Conservation (phyloP, 1,140 invertebrate genomes). For the Bathynomus jamesi region DNA sequence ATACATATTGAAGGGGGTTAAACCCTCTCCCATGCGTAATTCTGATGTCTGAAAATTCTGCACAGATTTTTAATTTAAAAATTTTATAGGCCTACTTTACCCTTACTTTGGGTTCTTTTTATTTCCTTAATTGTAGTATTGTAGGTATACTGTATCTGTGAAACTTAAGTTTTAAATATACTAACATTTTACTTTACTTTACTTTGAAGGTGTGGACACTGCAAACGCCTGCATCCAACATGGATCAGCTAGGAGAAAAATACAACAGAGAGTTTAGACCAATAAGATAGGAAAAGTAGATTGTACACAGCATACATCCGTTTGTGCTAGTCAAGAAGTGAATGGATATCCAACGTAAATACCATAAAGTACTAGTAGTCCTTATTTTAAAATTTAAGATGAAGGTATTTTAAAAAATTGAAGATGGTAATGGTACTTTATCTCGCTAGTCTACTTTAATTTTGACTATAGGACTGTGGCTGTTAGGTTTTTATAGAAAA, state of each 20-base stretch:
- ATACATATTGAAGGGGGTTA: too few relatives aligned
- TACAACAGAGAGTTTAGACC: conserved; percentile 46
- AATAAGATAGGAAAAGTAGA: conserved; percentile 64
- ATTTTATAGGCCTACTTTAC: too few relatives aligned
- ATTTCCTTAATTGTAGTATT: too few relatives aligned
- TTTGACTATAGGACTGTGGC: not conserved
- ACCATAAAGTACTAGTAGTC: too few relatives aligned
- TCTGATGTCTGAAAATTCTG: too few relatives aligned
- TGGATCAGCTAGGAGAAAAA: conserved; percentile 39
- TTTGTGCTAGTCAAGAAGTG: conserved; percentile 63
- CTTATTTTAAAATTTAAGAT: too few relatives aligned
- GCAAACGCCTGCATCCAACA: conserved; percentile 39
- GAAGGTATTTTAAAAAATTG: not conserved
- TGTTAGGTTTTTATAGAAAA: not conserved
- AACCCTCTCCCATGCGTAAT: too few relatives aligned
- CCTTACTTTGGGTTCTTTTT: too few relatives aligned
- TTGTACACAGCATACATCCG: conserved; percentile 56
- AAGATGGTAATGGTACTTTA: not conserved
- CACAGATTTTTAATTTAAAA: too few relatives aligned
- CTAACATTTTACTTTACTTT: not conserved
- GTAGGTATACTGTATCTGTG: too few relatives aligned
- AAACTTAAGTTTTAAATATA: too few relatives aligned
- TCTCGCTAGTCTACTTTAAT: not conserved
- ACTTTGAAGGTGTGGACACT: conserved; percentile 40
- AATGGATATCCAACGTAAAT: conserved; percentile 64